phyloP scores from a whole-genome alignment of 2,797 vertebrate species.

The Cyprinella venusta region DNA sequence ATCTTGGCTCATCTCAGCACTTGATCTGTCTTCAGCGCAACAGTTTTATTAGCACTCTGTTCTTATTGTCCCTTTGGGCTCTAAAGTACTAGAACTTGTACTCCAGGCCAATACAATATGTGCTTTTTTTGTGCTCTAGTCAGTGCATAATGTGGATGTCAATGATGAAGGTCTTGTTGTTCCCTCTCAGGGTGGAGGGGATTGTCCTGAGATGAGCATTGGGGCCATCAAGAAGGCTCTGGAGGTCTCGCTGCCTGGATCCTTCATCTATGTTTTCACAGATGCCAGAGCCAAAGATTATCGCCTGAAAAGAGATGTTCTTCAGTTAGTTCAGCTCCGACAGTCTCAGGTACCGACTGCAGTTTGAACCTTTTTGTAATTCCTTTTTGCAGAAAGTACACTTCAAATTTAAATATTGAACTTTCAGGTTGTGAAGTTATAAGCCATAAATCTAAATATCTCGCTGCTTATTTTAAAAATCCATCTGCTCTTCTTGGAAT shows the following conservation, averaged over 20 bases:
- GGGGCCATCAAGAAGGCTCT: constrained; percentile 90
- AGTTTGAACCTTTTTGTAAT: not conserved
- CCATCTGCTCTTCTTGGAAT: too few relatives aligned
- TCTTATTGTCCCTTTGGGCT: constrained; percentile 34
- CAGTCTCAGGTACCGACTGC: constrained; percentile 86
- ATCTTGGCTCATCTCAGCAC: constrained; percentile 12
- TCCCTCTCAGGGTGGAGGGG: constrained; percentile 86
- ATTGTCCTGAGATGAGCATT: constrained; percentile 96
- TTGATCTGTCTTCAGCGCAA: constrained; percentile 30
- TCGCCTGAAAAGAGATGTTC: constrained; percentile 84
- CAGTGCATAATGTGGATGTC: constrained; percentile 26
- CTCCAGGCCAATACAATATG: constrained; percentile 1
- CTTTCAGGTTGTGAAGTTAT: not conserved
- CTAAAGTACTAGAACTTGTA: constrained; percentile 4
- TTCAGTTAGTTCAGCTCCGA: constrained; percentile 88
- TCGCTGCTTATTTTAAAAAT: constrained; percentile 2
- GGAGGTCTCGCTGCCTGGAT: constrained; percentile 88
- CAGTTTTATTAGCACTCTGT: constrained; percentile 36
- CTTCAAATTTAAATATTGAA: not conserved
- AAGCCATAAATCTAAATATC: not conserved
- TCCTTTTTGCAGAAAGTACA: not conserved
- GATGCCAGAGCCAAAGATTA: constrained; percentile 95
- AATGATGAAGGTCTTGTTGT: not conserved
- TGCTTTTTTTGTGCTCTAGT: constrained; percentile 1
- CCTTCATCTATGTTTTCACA: constrained; percentile 94